Percentiles rank a stretch among this genome's conserved stretches.
These are phyloP conservation scores for Agrypnia vestita DNA, from an alignment of 1,140 invertebrate species.

Conservation along the genomic window DNA sequence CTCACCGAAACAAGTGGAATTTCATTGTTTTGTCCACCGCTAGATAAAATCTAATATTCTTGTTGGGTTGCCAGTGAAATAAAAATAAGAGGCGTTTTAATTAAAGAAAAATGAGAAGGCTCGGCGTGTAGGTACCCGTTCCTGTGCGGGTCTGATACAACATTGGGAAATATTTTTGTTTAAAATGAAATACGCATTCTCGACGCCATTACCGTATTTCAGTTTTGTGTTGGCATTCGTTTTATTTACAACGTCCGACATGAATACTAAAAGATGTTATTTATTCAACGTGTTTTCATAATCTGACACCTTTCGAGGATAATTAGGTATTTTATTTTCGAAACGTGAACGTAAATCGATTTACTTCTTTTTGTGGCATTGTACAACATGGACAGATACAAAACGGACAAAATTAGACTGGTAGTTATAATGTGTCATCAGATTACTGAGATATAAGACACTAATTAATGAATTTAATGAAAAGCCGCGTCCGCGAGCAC, in stretches of 20 bases:
- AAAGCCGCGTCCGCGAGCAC: no score
- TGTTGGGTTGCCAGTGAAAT: not conserved
- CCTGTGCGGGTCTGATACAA: not conserved
- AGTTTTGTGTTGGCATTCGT: not conserved
- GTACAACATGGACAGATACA: no score
- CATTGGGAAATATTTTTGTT: conserved; percentile 3
- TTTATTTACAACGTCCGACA: conserved; percentile 7
- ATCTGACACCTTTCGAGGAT: not conserved
- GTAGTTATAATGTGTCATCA: no score
- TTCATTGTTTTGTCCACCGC: not conserved
- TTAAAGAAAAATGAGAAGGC: conserved; percentile 9
- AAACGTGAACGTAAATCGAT: no score
- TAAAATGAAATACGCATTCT: conserved; percentile 14
- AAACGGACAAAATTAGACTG: no score
- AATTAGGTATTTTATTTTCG: conserved; percentile 1
- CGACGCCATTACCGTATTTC: conserved; percentile 1
- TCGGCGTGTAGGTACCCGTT: not conserved
- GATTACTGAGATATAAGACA: no score
- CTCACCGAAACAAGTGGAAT: conserved; percentile 5
- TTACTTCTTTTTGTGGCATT: no score
- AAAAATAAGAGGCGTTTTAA: conserved; percentile 11
- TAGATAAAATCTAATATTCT: conserved; percentile 20
- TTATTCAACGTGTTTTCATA: conserved; percentile 5
- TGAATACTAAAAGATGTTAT: conserved; percentile 4
- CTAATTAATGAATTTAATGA: no score